Evolutionary conservation across 2,888 invertebrate genomes (phyloP).

Genomic region (Anoplius nigerrimus): DNA sequence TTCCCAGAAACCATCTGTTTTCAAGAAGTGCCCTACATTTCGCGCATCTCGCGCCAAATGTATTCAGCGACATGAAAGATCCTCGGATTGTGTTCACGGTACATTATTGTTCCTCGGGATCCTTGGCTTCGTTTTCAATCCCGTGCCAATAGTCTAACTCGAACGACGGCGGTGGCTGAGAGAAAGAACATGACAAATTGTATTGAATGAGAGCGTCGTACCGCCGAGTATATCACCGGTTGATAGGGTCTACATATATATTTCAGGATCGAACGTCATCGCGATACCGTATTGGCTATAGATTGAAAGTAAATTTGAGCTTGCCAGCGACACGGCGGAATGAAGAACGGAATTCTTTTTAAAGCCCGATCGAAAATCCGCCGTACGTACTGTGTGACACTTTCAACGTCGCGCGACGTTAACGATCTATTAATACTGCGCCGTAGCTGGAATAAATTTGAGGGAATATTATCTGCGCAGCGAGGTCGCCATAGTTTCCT

Average conservation of each 20-base stretch:
- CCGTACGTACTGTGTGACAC: too few species aligned
- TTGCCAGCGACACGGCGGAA: constrained; percentile 10
- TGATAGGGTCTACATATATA: constrained; percentile 26
- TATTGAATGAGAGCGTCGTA: constrained; percentile 15
- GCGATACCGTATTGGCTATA: constrained; percentile 5
- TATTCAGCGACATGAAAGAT: background rate
- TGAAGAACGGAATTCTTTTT: constrained; percentile 11
- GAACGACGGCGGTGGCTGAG: constrained; percentile 1
- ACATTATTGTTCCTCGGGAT: background rate
- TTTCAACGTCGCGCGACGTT: too few species aligned
- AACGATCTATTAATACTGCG: too few species aligned
- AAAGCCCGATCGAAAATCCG: background rate
- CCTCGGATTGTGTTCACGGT: background rate
- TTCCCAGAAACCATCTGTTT: too few species aligned
- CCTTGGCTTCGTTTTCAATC: background rate
- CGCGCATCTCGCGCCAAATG: background rate
- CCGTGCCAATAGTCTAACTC: background rate
- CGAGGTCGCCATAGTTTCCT: too few species aligned
- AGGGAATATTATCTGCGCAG: too few species aligned
- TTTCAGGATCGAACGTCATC: constrained; percentile 23
- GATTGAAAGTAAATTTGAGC: constrained; percentile 31
- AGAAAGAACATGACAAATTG: constrained; percentile 22
- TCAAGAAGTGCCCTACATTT: too few species aligned
- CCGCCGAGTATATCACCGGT: constrained; percentile 18
- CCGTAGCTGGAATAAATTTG: too few species aligned